These are phyloP conservation scores for Hedychridium roseum DNA, from an alignment of 2,888 invertebrate genomes.

Conservation along the genomic window DNA sequence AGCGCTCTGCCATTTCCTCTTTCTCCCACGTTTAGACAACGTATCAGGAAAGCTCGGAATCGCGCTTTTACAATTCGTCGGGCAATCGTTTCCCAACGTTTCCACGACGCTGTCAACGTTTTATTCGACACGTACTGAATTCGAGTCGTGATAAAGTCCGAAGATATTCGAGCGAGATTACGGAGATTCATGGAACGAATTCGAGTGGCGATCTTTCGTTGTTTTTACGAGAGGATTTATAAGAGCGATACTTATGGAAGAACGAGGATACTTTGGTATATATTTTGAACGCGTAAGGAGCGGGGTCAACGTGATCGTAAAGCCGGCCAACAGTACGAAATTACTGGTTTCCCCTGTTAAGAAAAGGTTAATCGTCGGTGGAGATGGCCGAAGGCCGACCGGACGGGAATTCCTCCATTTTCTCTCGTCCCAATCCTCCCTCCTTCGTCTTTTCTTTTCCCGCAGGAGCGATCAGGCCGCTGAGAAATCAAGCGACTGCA, in stretches of 20 bases:
- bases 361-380: constrained; percentile 32
- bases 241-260: too few relatives aligned
- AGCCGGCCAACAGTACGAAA: constrained; percentile 7
- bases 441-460: background rate
- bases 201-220: too few relatives aligned
- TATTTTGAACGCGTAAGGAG: background rate
- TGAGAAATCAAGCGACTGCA: constrained; percentile 28
- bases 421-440: constrained; percentile 10
- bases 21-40: too few relatives aligned
- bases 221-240: too few relatives aligned
- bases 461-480: constrained; percentile 9
- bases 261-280: background rate
- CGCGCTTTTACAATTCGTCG: too few relatives aligned
- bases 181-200: too few relatives aligned
- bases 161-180: too few relatives aligned
- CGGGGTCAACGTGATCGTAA: constrained; percentile 6
- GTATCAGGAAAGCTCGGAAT: too few relatives aligned
- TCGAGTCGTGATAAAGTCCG: too few relatives aligned
- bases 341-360: constrained; percentile 11
- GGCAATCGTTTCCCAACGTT: too few relatives aligned
- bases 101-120: too few relatives aligned
- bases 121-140: too few relatives aligned
- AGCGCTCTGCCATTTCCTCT: background rate
- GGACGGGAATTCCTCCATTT: constrained; percentile 29
- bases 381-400: constrained; percentile 35